Conservation (phyloP, 2,113 vertebrate species). For the sheep (Ovis aries) region ARS-UI_Ramb_v3.0 NC_056059.1:25956501-25957000, state of each 20-base stretch:
- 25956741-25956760: not conserved
- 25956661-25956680: not conserved
- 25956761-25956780: not conserved
- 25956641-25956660: not conserved
- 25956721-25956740: not conserved
- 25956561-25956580: not conserved
- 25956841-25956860: not conserved
- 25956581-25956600: not conserved
- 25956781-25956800: not conserved
- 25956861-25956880: not conserved
- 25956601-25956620: not conserved
- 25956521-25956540: not conserved
- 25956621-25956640: not conserved
- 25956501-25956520: not conserved
- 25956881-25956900: constrained; percentile 78
- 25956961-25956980: constrained; percentile 84
- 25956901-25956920: constrained; percentile 83
- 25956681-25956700: not conserved
- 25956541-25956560: not conserved
- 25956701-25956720: constrained; percentile 1
- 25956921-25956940: not conserved
- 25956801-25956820: not conserved
- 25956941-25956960: not conserved
- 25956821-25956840: not conserved
- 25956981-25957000: constrained; percentile 84